Percentiles rank a stretch among this genome's conserved stretches.
Conservation (phyloP, 1,140 invertebrate genomes). For the Leptopilina boulardi region DNA sequence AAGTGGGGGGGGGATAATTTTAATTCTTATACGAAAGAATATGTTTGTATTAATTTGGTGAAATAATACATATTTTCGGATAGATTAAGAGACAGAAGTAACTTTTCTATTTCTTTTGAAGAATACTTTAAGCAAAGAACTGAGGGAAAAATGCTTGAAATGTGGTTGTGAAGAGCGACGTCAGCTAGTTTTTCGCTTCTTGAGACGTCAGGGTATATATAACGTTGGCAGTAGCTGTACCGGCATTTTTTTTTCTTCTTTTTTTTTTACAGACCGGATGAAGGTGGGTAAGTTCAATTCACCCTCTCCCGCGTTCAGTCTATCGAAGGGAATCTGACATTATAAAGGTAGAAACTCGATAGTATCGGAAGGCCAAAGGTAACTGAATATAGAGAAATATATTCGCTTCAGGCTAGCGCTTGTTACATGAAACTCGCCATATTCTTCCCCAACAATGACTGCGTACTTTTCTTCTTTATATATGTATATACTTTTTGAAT, state of each 20-base stretch:
- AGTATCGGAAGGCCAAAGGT: not conserved
- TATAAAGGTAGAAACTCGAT: conserved; percentile 17
- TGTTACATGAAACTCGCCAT: conserved; percentile 20
- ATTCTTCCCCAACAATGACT: not conserved
- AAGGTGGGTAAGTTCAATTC: not conserved
- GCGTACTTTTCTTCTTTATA: too few species aligned
- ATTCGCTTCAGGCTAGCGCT: not conserved
- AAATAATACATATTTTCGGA: not conserved
- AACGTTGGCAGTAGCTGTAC: not conserved
- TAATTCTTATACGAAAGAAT: too few species aligned
- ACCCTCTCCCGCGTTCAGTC: not conserved
- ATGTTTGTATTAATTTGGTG: too few species aligned
- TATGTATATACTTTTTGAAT: not conserved
- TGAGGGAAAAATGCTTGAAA: conserved; percentile 5
- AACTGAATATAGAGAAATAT: conserved; percentile 18
- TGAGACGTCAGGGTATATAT: conserved; percentile 11
- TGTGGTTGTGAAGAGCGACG: conserved; percentile 10
- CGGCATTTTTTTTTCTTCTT: not conserved
- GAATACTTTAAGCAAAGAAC: not conserved
- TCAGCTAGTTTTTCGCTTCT: conserved; percentile 18
- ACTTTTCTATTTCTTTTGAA: not conserved
- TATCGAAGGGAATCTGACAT: conserved; percentile 2
- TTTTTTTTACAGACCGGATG: conserved; percentile 24
- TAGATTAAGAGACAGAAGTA: not conserved
- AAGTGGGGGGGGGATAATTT: too few species aligned